These are phyloP conservation scores for Xiphorhynchus erythropygius DNA, from an alignment of 2,797 vertebrate species.

Conservation along the genomic window DNA sequence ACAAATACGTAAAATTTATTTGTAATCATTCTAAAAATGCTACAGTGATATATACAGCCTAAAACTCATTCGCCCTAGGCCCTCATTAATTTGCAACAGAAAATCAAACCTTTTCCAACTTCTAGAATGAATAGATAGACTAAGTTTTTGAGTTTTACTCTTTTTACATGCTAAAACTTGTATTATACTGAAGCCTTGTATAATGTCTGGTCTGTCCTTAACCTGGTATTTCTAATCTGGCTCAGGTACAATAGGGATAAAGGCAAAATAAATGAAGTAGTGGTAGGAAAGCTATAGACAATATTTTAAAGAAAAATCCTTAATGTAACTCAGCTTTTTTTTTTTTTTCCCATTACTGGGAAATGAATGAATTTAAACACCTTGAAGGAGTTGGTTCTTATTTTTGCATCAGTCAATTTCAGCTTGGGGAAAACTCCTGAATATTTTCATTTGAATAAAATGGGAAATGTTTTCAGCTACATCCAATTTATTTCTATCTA, in stretches of 20 bases:
- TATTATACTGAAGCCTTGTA: neutral
- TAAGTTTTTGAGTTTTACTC: neutral
- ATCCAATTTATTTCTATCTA: neutral
- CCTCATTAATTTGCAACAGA: neutral
- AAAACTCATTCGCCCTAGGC: neutral
- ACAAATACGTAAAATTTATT: neutral
- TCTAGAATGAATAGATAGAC: neutral
- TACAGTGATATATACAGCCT: neutral
- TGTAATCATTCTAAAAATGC: neutral
- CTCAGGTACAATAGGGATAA: neutral
- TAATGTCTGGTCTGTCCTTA: neutral
- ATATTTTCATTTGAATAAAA: neutral
- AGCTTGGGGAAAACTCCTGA: neutral
- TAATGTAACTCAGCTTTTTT: neutral
- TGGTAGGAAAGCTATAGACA: neutral
- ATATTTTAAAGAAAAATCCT: neutral
- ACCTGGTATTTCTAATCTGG: neutral
- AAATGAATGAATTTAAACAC: neutral
- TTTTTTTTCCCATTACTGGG: neutral
- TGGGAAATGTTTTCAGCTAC: neutral
- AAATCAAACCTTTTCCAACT: neutral
- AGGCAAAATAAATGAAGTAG: neutral
- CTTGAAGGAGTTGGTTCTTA: neutral
- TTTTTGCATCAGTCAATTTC: neutral
- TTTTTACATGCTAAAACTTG: neutral